Evolutionary conservation across 2,888 invertebrate species (phyloP).

Genomic region (Lydus trimaculatus): DNA sequence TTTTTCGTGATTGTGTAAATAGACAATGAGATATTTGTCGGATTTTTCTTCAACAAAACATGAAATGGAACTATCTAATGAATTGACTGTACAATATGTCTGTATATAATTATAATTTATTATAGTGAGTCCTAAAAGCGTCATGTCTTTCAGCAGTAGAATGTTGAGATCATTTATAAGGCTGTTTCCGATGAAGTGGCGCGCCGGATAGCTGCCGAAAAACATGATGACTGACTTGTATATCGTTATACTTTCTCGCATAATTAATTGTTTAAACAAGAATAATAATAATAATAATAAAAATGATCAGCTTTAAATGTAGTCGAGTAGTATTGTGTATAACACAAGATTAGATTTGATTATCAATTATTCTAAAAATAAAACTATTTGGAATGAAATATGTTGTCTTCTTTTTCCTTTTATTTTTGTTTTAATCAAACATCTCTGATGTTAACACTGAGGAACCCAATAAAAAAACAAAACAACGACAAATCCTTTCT

Average conservation of each 20-base stretch:
- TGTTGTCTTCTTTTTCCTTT: not conserved
- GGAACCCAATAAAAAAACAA: slow-evolving; percentile 12
- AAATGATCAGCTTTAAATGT: slow-evolving; percentile 28
- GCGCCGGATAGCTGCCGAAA: slow-evolving; percentile 46
- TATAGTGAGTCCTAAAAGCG: slow-evolving; percentile 49
- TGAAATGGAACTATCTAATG: slow-evolving; percentile 6
- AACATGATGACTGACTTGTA: slow-evolving; percentile 51
- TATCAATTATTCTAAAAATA: slow-evolving; percentile 38
- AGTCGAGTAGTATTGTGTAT: slow-evolving; percentile 31
- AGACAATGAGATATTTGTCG: not conserved
- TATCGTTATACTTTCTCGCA: slow-evolving; percentile 48
- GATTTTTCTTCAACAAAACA: not conserved
- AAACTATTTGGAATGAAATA: slow-evolving; percentile 24
- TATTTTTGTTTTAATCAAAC: not conserved
- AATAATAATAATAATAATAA: not conserved
- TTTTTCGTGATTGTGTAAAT: slow-evolving; percentile 12
- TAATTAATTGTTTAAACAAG: slow-evolving; percentile 45
- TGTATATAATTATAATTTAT: slow-evolving; percentile 55
- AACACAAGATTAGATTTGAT: slow-evolving; percentile 36
- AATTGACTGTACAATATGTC: slow-evolving; percentile 48
- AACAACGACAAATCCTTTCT: slow-evolving; percentile 35
- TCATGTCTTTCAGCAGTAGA: slow-evolving; percentile 51
- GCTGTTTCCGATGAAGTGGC: slow-evolving; percentile 35
- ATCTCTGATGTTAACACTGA: not conserved
- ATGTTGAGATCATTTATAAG: slow-evolving; percentile 51